Evolutionary conservation across 2,888 invertebrate genomes (phyloP), one percentile per base, ranked within the genome.

Genomic region (Lumbricus terrestris): DNA sequence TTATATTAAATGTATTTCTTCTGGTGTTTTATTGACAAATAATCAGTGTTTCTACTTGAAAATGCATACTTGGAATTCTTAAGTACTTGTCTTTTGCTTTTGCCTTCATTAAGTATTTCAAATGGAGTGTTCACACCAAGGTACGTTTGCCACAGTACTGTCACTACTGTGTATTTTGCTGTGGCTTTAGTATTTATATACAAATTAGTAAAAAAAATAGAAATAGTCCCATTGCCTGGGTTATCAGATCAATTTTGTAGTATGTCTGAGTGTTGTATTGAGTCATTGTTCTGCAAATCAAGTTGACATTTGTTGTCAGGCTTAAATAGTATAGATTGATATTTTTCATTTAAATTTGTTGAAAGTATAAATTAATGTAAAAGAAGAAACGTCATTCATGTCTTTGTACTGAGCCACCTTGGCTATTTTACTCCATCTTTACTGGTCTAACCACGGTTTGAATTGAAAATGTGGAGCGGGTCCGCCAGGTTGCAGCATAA

Each of bases 51-150:
- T 8, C n/a, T 69, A n/a, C 69, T 69, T 69, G 69, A n/a, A n/a
- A n/a, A 69, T 69, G 69, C 69, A n/a, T 69, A n/a, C 11, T 13
- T n/a, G n/a, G n/a, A n/a, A 69, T 69, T 89, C 16, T 88, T 85
- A n/a, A n/a, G n/a, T n/a, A 35, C 34, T 85, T 85, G 20, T 85
- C 20, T 85, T 37, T 85, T 85, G 34, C 37, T 37, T 35, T 85
- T 85, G 34, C 35, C 85, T 85, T 85, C 85, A 85, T 37, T 37
- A 85, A 85, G 85, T 85, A 35, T 85, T 85, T 37, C 23, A 85
- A 85, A 85, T 35, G 85, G 85, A 85, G 85, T 85, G 85, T 85
- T 35, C 85, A 85, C 35, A 85, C 85, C 37, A 85, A 85, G 85
- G 85, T 85, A 85, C 5, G 85, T 85, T 85, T 69, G n/a, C n/a